Evolutionary conservation across 2,113 vertebrate species (phyloP), one percentile per base, ranked within the genome.

Genomic region (Menidia beryllina): DNA sequence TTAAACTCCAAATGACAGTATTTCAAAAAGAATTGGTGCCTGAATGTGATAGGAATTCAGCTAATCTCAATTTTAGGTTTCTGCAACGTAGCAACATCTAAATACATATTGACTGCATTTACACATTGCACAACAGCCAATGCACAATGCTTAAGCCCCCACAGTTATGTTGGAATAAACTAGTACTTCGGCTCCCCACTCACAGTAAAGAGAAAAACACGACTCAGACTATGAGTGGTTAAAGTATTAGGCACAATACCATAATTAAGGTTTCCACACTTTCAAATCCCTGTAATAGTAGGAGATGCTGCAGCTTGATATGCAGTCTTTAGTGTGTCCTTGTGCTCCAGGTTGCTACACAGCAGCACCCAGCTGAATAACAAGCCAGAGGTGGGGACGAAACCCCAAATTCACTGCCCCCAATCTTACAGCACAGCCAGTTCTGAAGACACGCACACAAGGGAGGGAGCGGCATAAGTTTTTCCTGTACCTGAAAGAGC

Each of bases 251-350:
- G 23, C 43, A 69, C 62, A 78, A 89, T 58, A 60, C 82, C 49
- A 84, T 89, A 86, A 90, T 90, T 79, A 84, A 73, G 54, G 82
- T 88, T 86, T 82, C 82, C 76, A 84, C 82, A 73, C 70, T 54
- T 55, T 72, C 59, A 78, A 86, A 86, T 76, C 81, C 76, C 77
- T 86, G 72, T 88, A 88, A 86, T 87, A 72, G 77, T 54, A 74
- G 79, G 76, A 79, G 81, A 87, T 84, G 57, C 65, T 73, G 60
- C 45, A 61, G 76, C 25, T 73, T 69, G 62, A 82, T 64, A 79
- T 81, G 47, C 56, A 81, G 60, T 68, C 78, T 85, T 73, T 63
- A 82, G 45, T 63, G 34, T 39, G 73, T 53, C 57, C 61, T 30
- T 64, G 26, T 47, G 64, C 49, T 60, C 70, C 36, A 55, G 61